Evolutionary conservation across 2,113 vertebrate species (phyloP).

Genomic region (Apistogramma diplotaenia): DNA sequence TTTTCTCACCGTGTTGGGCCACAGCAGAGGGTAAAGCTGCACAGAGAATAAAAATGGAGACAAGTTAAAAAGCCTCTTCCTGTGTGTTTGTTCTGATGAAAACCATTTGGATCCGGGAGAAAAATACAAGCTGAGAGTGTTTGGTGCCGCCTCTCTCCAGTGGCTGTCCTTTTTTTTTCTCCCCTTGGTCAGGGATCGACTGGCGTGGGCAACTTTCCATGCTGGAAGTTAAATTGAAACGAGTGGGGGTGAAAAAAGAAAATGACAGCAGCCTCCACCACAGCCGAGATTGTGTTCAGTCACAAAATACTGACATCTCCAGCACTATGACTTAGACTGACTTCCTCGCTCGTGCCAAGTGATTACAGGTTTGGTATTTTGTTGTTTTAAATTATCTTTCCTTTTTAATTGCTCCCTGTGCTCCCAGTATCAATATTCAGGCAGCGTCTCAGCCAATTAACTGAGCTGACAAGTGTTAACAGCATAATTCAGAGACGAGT

Average conservation of each 20-base stretch:
- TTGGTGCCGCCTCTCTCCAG: neutral
- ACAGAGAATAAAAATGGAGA: neutral
- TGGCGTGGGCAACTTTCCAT: neutral
- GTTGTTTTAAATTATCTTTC: neutral
- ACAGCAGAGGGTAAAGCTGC: rapidly evolving
- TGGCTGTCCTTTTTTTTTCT: neutral
- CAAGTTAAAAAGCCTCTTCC: neutral
- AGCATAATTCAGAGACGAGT: neutral
- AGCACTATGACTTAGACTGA: neutral
- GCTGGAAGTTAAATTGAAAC: slow-evolving; percentile 12
- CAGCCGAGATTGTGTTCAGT: neutral
- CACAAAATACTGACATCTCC: neutral
- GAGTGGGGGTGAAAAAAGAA: neutral
- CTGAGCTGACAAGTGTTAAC: slow-evolving; percentile 8
- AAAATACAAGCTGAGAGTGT: neutral
- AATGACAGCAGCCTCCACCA: neutral
- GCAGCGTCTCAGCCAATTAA: neutral
- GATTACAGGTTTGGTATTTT: neutral
- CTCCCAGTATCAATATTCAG: neutral
- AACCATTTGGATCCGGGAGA: neutral
- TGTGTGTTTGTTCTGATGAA: neutral
- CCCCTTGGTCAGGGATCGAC: neutral
- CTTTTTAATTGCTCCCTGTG: neutral
- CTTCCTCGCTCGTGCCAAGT: neutral
- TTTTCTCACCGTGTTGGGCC: neutral